These are phyloP conservation scores for Vidua chalybeata DNA, from an alignment of 2,113 vertebrate genomes.

Conservation along the genomic window DNA sequence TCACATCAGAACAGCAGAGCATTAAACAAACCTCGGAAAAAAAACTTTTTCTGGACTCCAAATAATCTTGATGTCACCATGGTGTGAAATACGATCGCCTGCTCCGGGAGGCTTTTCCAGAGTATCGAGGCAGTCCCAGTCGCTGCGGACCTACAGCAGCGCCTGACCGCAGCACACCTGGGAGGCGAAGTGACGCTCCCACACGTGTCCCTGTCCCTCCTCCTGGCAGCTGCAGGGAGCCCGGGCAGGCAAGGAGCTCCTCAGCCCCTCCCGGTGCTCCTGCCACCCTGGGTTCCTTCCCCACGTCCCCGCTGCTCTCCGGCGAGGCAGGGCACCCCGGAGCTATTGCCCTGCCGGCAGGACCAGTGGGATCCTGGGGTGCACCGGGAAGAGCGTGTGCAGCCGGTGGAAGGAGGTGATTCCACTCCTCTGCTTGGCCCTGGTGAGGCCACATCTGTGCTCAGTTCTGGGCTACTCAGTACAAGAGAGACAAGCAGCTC, in stretches of 20 bases:
- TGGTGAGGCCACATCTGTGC: fast-evolving
- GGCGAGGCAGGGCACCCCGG: fast-evolving
- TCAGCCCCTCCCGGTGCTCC: background rate
- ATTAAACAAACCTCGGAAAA: fast-evolving
- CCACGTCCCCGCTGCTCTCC: fast-evolving
- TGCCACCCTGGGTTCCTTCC: too few relatives aligned
- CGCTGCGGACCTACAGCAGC: fast-evolving
- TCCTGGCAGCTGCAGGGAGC: too few relatives aligned
- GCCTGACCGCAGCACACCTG: fast-evolving
- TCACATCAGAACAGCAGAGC: background rate
- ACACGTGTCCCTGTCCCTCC: background rate
- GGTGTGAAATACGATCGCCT: fast-evolving
- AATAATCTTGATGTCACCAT: fast-evolving
- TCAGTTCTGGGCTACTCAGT: background rate
- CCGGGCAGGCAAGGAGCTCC: background rate
- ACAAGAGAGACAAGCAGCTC: background rate
- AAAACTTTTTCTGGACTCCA: too few relatives aligned
- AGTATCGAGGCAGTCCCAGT: fast-evolving
- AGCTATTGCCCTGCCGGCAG: background rate
- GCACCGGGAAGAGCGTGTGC: fast-evolving
- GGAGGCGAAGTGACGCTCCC: background rate
- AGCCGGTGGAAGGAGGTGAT: background rate
- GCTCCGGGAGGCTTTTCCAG: too few relatives aligned
- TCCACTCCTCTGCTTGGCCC: fast-evolving
- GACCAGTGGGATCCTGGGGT: fast-evolving